Base-by-base conservation (phyloP, 2,797 vertebrate genomes). In the Falco cherrug region DNA sequence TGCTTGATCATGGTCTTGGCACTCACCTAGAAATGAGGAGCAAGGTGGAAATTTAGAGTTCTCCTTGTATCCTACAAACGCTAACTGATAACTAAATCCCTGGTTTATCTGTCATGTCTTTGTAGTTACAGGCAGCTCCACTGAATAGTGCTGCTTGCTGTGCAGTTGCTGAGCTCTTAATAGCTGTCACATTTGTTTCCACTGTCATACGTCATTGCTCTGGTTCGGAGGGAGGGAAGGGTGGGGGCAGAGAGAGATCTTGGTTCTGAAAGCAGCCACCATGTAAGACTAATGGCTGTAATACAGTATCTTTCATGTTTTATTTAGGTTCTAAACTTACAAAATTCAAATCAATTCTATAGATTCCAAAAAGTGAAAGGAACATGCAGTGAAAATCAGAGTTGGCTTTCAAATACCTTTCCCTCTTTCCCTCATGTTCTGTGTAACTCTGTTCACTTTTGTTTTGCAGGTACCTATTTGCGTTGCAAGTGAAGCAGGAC, bases 401-500 rank as follows among this genome's bases (percentile, higher is more conserved):
- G n/a, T 0, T n/a, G 22, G 18, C 3, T 0, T 35, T 86, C 39
- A 65, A 79, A 31, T 84, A 35, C 13, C 61, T 85, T 54, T 12
- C 39, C 16, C 16, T 61, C 69, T 91, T 90, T 84, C 7, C 18
- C 39, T 93, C 19, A 6, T 28, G 33, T 45, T 41, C 56, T 39
- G 29, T 14, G 6, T 95, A 83, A 92, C 9, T 6, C 54, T 41
- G 1, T 88, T 90, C 63, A 8, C 77, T 41, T 97, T 74, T 97
- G 31, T 95, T 97, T 93, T 89, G 26, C 98, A 99, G 99, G 98
- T 99, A 99, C 98, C 98, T 99, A 95, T 99, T 99, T 97, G 99
- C 99, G 43, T 98, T 99, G 90, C 99, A 99, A 97, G 98, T 99
- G 96, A 99, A 99, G 97, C 99, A 99, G 97, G 99, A 99, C 96